A percentile compares a stretch with the other conserved stretches of the same genome.
Evolutionary conservation across 1,140 invertebrate species (phyloP).

Genomic region (Trypoxylus dichotomus): DNA sequence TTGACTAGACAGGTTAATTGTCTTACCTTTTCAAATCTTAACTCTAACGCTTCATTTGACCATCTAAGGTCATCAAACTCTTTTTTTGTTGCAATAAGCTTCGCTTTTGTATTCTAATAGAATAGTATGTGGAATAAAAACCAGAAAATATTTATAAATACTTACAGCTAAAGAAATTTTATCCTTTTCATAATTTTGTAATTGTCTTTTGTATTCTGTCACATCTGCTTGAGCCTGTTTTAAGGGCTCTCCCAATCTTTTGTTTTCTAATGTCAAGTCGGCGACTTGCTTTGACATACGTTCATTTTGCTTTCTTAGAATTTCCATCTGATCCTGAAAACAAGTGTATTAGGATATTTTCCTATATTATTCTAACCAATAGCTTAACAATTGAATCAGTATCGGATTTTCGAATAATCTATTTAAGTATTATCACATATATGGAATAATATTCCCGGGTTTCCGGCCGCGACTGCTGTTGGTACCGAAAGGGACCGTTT

Average conservation of each 20-base stretch:
- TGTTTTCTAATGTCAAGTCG: conserved; percentile 70
- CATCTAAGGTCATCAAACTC: conserved; percentile 74
- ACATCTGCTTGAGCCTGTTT: conserved; percentile 69
- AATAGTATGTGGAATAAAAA: too few relatives aligned
- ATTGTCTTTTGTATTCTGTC: conserved; percentile 69
- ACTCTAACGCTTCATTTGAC: conserved; percentile 75
- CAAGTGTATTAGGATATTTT: too few relatives aligned
- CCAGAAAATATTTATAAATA: neutral
- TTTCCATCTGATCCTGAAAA: conserved; percentile 74
- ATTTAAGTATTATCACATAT: too few relatives aligned
- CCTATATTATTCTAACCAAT: too few relatives aligned
- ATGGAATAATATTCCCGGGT: too few relatives aligned
- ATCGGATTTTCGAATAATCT: too few relatives aligned
- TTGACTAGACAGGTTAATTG: neutral
- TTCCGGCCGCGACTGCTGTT: too few relatives aligned
- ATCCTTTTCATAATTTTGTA: conserved; percentile 82
- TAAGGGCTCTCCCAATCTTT: conserved; percentile 69
- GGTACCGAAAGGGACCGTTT: too few relatives aligned
- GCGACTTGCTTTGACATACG: conserved; percentile 69
- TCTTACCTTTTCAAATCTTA: conserved; percentile 78
- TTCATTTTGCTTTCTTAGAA: conserved; percentile 79
- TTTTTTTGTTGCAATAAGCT: conserved; percentile 62
- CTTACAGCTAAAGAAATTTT: conserved; percentile 62
- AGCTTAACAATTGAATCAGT: too few relatives aligned
- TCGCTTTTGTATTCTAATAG: conserved; percentile 67